phyloP scores from a whole-genome alignment of 1,140 invertebrate genomes.

The Hyles vespertilio region DNA sequence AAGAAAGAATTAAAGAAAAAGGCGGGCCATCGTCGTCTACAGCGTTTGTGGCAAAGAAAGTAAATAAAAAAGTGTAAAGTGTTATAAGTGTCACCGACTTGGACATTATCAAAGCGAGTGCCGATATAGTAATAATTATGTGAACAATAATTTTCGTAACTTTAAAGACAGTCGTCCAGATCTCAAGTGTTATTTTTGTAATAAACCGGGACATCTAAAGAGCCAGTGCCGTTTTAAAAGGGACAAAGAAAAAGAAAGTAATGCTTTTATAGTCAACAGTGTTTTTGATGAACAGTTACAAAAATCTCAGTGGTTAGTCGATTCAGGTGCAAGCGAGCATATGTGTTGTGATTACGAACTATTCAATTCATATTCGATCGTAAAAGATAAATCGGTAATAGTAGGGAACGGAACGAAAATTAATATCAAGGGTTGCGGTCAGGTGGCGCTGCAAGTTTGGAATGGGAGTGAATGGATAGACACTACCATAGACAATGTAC shows the following conservation, averaged over 20 bases:
- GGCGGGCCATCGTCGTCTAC: too few species aligned
- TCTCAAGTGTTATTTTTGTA: background rate
- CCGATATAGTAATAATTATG: background rate
- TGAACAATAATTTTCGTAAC: too few species aligned
- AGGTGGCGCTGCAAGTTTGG: constrained; percentile 21
- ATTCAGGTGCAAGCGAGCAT: constrained; percentile 10
- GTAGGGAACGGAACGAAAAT: background rate
- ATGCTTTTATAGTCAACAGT: constrained; percentile 10
- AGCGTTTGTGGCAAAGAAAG: background rate
- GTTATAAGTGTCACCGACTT: background rate
- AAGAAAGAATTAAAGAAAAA: background rate
- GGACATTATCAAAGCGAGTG: constrained; percentile 1
- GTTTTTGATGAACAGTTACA: constrained; percentile 4
- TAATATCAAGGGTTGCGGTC: background rate
- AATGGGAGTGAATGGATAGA: constrained; percentile 19
- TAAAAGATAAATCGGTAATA: background rate
- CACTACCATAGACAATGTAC: constrained; percentile 29
- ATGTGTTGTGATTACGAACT: constrained; percentile 4
- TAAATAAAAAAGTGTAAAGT: background rate
- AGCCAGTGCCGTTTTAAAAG: background rate
- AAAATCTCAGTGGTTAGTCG: constrained; percentile 6
- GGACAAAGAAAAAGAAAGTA: constrained; percentile 7
- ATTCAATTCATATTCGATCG: background rate
- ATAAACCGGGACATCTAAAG: background rate
- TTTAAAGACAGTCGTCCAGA: too few species aligned